Base-by-base conservation (phyloP, 1,140 invertebrate genomes). In the Drosophila ercepeae region DNA sequence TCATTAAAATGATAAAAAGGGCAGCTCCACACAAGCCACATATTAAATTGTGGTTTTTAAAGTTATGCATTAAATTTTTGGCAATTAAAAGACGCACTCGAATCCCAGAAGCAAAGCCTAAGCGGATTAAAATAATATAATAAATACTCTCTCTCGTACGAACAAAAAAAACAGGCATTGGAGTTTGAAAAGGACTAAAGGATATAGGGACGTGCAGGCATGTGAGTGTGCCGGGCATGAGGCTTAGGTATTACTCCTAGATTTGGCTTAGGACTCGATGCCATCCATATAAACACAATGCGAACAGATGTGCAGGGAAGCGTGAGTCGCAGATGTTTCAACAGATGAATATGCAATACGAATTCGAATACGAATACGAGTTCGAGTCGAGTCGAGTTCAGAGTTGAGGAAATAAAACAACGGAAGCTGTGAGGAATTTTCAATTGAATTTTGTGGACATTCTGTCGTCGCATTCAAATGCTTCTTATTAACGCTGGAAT, bases 271-370 rank as follows among this genome's bases (percentile, higher is more conserved):
- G 55, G 69, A 71, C 25, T 68, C 27, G 21, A 21, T 21, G 21
- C 8, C 21, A 44, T 49, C 23, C 29, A 29, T 18, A 49, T 42
- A 39, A 57, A 58, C 25, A 86, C 81, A 86, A 86, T 82, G 61
- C 65, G 69, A 88, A 52, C 82, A 86, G 82, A 86, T 86, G 82
- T 88, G 82, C 82, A 70, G 54, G 67, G 42, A 65, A 41, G 18
- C 63, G 52, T 73, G 68, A 49, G 41, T 54, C 39, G 67, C 44
- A 69, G 34, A 71, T 64, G 60, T 36, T 39, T 27, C 78, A 65
- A 59, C 46, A 64, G 74, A 52, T 34, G 60, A 64, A 79, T 59
- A 77, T 88, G 79, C 83, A 86, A 69, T 75, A 59, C 48, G 29
- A 32, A 9, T 32, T 39, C 34, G n/a, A n/a, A n/a, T n/a, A n/a